Evolutionary conservation across 2,888 invertebrate genomes (phyloP), one percentile per base, ranked within the genome.

Genomic region (Hirudinaria manillensis): DNA sequence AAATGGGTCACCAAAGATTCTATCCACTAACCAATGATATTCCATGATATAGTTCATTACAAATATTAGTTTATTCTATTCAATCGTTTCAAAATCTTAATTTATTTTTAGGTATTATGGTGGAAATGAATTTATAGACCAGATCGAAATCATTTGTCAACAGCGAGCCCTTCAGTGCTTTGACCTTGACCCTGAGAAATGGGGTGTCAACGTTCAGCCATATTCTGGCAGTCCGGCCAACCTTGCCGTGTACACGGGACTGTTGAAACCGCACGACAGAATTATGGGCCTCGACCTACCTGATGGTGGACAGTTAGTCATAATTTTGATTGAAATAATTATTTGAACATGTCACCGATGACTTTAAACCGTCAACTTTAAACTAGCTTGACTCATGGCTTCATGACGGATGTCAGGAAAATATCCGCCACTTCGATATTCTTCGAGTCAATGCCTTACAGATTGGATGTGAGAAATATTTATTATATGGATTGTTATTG

Each of bases 161-260:
- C 89, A 92, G 81, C 89, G 98, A 77, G 90, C 93, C 0, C 87
- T 97, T 71, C 90, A 92, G 83, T 90, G 93, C 0, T 98, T 91
- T 84, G 89, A 89, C 79, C 87, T 97, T 32, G 89, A 90, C 81
- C 89, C 92, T 0, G 91, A 91, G 76, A 89, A 93, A 53, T 98
- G 98, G 98, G 97, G 97, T 72, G 93, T 94, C 24, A 98, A 98
- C 87, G 98, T 98, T 3, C 98, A 98, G 84, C 94, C 97, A 0
- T 94, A 95, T 83, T 97, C 96, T 75, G 93, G 93, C 81, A 93
- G 93, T 13, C 98, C 98, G 27, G 97, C 96, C 2, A 98, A 98
- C 87, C 92, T 98, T 85, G 96, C 96, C 3, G 94, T 94, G 10
- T 98, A 96, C 86, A 96, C 97, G 4, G 95, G 90, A 55, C 79